phyloP scores from a whole-genome alignment of 2,113 vertebrate species.

The Todiramphus saurophagus region DNA sequence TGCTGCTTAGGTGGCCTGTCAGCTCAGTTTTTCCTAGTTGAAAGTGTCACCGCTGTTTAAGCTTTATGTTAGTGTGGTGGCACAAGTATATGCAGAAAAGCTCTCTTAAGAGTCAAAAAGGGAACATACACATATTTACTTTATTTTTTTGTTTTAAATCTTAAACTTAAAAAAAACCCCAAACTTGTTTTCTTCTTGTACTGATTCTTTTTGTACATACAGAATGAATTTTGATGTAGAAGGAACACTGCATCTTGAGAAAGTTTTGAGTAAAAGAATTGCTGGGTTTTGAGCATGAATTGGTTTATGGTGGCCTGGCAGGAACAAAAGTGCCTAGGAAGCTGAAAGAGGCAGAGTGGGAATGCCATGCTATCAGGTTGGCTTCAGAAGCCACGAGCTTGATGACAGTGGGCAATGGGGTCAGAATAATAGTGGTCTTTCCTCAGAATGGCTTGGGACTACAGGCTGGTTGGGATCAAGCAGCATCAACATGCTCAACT shows the following conservation, averaged over 20 bases:
- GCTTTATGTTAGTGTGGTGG: not conserved
- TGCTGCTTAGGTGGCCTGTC: not conserved
- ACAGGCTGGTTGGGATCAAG: not conserved
- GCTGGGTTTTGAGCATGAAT: not conserved
- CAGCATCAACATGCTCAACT: not conserved
- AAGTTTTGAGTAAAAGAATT: not conserved
- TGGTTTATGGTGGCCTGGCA: not conserved
- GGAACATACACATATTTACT: not conserved
- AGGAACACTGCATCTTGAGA: not conserved
- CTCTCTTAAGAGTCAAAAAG: not conserved
- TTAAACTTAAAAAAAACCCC: not conserved
- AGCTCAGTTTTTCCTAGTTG: not conserved
- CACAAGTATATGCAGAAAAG: not conserved
- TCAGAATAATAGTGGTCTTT: not conserved
- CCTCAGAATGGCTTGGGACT: not conserved
- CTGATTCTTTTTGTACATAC: not conserved
- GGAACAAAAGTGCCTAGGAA: not conserved
- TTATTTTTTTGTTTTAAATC: not conserved
- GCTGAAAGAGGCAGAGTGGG: not conserved
- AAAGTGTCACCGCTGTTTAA: not conserved
- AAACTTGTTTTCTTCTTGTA: not conserved
- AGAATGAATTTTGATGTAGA: not conserved
- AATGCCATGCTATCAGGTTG: not conserved
- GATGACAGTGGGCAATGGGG: rapidly evolving
- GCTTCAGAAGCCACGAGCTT: not conserved